Evolutionary conservation across 2,113 vertebrate species (phyloP).

Genomic region (Ciconia maguari): DNA sequence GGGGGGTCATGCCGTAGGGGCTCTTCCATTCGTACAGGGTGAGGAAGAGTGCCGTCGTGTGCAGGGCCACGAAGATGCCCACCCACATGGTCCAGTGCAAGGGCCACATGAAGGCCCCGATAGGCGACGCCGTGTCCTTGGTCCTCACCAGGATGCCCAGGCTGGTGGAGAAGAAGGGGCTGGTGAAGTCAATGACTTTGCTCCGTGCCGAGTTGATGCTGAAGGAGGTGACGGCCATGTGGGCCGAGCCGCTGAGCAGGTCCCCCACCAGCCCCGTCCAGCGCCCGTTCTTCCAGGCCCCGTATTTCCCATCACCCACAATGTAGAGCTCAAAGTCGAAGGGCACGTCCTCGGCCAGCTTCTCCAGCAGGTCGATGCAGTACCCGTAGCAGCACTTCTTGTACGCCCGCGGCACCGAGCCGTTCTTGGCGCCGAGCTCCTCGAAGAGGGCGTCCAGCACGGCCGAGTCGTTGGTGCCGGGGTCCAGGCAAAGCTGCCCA

Average conservation of each 20-base stretch:
- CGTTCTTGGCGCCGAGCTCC: conserved; percentile 69
- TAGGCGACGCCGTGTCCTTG: conserved; percentile 87
- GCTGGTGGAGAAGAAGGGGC: conserved; percentile 97
- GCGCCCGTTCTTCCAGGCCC: conserved; percentile 82
- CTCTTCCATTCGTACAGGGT: conserved; percentile 97
- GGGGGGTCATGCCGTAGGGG: conserved; percentile 94
- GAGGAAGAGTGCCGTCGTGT: conserved; percentile 91
- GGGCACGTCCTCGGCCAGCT: conserved; percentile 87
- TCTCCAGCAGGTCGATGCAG: conserved; percentile 93
- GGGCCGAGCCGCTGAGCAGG: conserved; percentile 84
- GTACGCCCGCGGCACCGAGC: conserved; percentile 71
- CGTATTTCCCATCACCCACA: conserved; percentile 93
- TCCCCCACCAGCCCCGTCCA: conserved; percentile 96
- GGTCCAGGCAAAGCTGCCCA: conserved; percentile 87
- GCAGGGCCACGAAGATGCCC: conserved; percentile 91
- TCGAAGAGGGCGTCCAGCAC: conserved; percentile 77
- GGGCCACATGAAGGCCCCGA: conserved; percentile 96
- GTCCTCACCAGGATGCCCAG: conserved; percentile 93
- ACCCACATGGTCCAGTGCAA: conserved; percentile 99
- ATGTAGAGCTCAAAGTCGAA: conserved; percentile 95
- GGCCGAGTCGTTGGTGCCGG: conserved; percentile 78
- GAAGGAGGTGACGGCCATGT: conserved; percentile 97
- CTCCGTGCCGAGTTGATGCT: conserved; percentile 94
- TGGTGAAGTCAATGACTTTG: conserved; percentile 94
- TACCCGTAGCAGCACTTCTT: conserved; percentile 94